Evolutionary conservation across 2,797 vertebrate genomes (phyloP).

Genomic region (Aldrovandia affinis): DNA sequence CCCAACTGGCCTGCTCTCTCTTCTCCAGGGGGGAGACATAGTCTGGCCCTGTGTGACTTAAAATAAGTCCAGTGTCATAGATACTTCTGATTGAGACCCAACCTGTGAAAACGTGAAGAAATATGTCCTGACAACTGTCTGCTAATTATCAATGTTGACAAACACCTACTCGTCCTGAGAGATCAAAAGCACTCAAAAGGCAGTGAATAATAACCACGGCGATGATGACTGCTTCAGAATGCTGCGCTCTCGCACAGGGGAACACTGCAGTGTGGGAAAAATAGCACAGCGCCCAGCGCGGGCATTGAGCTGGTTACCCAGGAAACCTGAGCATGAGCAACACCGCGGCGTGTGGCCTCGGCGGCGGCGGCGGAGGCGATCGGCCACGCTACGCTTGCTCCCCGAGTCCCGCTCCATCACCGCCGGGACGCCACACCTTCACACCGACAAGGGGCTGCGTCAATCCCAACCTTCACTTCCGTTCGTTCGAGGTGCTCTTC

Average conservation of each 20-base stretch:
- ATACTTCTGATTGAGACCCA: neutral
- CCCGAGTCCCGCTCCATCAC: neutral
- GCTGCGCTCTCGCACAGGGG: constrained; percentile 17
- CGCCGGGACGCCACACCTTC: neutral
- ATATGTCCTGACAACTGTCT: neutral
- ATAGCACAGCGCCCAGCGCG: constrained; percentile 24
- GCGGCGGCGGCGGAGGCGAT: neutral
- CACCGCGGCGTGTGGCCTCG: neutral
- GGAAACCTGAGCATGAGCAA: constrained; percentile 55
- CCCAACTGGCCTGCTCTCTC: too few relatives aligned
- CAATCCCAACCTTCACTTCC: neutral
- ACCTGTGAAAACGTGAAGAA: neutral
- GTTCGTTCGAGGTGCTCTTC: neutral
- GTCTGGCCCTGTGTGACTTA: too few relatives aligned
- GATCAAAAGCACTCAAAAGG: neutral
- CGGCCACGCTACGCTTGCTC: neutral
- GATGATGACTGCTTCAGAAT: neutral
- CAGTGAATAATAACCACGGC: neutral
- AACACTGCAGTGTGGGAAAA: constrained; percentile 31
- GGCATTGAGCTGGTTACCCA: constrained; percentile 59
- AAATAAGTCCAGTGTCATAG: too few relatives aligned
- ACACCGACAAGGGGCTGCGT: neutral
- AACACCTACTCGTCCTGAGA: neutral
- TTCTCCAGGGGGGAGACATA: too few relatives aligned
- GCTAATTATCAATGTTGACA: neutral